A percentile compares a stretch with the other conserved stretches of the same genome.
Evolutionary conservation across 2,113 vertebrate species (phyloP).

Genomic region (Aix galericulata): DNA sequence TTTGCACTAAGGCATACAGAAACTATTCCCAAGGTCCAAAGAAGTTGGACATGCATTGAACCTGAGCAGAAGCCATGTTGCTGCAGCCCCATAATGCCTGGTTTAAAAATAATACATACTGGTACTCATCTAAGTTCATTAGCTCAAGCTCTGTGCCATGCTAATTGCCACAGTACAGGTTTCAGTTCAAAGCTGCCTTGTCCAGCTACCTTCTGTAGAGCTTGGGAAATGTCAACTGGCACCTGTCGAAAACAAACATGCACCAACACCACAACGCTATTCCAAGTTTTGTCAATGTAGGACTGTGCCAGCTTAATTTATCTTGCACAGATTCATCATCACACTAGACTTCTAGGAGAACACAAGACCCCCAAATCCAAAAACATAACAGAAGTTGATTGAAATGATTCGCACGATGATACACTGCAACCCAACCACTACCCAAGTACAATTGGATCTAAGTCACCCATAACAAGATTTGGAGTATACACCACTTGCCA

Average conservation of each 20-base stretch:
- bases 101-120: neutral
- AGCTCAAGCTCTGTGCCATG: neutral
- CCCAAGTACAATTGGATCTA: neutral
- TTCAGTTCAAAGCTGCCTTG: neutral
- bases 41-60: neutral
- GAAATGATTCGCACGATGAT: neutral
- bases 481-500: neutral
- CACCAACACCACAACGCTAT: neutral
- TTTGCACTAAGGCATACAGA: neutral
- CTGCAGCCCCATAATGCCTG: fast-evolving
- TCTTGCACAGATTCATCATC: neutral
- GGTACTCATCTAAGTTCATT: neutral
- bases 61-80: neutral
- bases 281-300: neutral
- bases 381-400: neutral
- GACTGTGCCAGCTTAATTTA: neutral
- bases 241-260: neutral
- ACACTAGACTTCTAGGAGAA: neutral
- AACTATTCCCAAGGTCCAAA: neutral
- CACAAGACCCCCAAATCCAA: neutral
- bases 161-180: neutral
- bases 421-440: neutral
- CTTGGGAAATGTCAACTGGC: neutral
- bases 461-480: neutral
- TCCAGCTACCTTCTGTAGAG: neutral